These are phyloP conservation scores for Prinia subflava DNA, from an alignment of 2,113 vertebrate species.

Conservation along the genomic window DNA sequence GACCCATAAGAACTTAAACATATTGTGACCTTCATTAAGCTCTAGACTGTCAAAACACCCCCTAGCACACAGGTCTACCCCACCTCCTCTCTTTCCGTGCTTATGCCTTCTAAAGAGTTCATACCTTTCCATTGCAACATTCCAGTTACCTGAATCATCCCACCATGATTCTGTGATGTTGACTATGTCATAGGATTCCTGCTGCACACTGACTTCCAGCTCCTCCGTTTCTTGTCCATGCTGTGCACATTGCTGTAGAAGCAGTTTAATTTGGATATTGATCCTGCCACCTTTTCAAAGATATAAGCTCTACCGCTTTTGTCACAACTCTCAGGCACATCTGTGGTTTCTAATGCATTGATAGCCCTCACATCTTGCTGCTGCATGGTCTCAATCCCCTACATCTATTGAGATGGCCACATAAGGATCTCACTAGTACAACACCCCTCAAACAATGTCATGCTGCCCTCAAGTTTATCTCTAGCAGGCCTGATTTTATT, in stretches of 20 bases:
- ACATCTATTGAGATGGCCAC: rapidly evolving
- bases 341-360: not conserved
- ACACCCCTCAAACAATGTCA: not conserved
- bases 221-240: not conserved
- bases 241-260: not conserved
- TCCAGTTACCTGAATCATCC: not conserved
- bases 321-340: not conserved
- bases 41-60: not conserved
- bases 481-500: not conserved
- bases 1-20: not conserved
- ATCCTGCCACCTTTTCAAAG: not conserved
- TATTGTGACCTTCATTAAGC: not conserved
- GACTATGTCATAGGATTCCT: not conserved
- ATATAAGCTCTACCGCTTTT: not conserved
- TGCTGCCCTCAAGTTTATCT: not conserved
- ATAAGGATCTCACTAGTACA: not conserved
- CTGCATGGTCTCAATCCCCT: not conserved
- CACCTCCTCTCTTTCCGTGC: not conserved
- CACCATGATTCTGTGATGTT: not conserved
- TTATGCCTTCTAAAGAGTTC: not conserved
- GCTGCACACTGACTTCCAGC: not conserved
- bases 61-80: not conserved
- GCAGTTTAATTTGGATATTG: not conserved
- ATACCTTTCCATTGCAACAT: not conserved
- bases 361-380: rapidly evolving